A percentile compares a stretch with the other conserved stretches of the same genome.
phyloP scores from a whole-genome alignment of 2,797 vertebrate species.

The Babyrousa celebensis region DNA sequence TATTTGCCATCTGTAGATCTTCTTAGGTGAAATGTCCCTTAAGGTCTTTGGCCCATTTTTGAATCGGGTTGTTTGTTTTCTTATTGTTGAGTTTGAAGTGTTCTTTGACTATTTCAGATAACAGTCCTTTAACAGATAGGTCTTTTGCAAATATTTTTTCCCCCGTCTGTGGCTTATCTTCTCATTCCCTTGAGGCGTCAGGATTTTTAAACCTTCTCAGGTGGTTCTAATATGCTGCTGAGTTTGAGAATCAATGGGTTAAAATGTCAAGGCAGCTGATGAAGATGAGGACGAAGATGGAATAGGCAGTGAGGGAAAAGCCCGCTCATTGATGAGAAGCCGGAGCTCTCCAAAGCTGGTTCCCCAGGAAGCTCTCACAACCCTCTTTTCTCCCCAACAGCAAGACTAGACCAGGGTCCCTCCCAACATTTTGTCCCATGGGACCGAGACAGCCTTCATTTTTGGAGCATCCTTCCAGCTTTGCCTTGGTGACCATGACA shows the following conservation, averaged over 20 bases:
- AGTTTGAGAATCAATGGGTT: background rate
- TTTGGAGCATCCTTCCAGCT: background rate
- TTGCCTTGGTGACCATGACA: background rate
- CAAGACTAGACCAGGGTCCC: background rate
- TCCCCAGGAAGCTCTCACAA: background rate
- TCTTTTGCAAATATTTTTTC: background rate
- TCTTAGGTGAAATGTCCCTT: background rate
- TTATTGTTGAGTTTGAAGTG: background rate
- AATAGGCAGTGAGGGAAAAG: background rate
- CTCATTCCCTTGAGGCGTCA: background rate
- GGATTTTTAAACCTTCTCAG: background rate
- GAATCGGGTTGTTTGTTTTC: background rate
- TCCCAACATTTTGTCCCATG: background rate
- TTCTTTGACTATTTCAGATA: background rate
- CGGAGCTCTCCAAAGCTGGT: background rate
- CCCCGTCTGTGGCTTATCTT: background rate
- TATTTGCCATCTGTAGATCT: background rate
- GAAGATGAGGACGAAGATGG: background rate
- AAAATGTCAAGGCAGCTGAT: background rate
- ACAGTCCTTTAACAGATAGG: background rate
- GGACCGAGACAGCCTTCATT: background rate
- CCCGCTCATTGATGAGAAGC: background rate
- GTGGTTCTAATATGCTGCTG: background rate
- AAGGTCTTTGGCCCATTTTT: background rate
- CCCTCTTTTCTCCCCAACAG: background rate